Evolutionary conservation across 2,113 vertebrate species (phyloP), one percentile per base, ranked within the genome.

Genomic region (Indicator indicator): DNA sequence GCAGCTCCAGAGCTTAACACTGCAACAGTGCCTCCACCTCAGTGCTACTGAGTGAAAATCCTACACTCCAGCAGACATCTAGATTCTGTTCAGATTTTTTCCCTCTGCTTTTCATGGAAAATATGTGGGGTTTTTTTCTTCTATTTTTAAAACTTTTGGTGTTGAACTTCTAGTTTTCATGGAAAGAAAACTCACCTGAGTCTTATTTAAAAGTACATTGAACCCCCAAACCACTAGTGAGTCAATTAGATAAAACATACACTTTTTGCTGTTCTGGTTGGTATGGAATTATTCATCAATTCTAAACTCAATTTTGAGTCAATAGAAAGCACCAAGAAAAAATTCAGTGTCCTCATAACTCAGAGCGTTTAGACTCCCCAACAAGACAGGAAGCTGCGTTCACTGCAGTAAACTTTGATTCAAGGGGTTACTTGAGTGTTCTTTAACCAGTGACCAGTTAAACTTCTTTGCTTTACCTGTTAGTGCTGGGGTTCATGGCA

Each of bases 181-280:
- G 0, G 10, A 33, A 73, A 73, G 62, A 40, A 8, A 7, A 2
- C 3, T 8, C 26, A 62, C 1, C 16, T 13, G 3, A 48, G 9
- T 64, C 91, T 78, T 70, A 83, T 18, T 75, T 88, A 48, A 64
- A 74, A 71, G 74, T 48, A 6, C 3, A n/a, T 2, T 62, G 85
- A 44, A 28, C 50, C 4, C 23, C 1, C 2, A 93, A 81, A 63
- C 0, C 16, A 38, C 3, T 5, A 1, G 8, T 72, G 15, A 81
- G 19, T 54, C 46, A 72, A 26, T 79, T 71, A 62, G 32, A 20
- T 50, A 46, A 82, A n/a, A 28, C 32, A 65, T 15, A 38, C 7
- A 33, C 30, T 77, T 91, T 20, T 59, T 65, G 59, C 33, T 80
- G 8, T 5, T 59, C 40, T 55, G 85, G 11, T 42, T 86, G 9